These are phyloP conservation scores for Temnothorax nylanderi DNA, from an alignment of 1,140 invertebrate genomes.

Conservation along the genomic window DNA sequence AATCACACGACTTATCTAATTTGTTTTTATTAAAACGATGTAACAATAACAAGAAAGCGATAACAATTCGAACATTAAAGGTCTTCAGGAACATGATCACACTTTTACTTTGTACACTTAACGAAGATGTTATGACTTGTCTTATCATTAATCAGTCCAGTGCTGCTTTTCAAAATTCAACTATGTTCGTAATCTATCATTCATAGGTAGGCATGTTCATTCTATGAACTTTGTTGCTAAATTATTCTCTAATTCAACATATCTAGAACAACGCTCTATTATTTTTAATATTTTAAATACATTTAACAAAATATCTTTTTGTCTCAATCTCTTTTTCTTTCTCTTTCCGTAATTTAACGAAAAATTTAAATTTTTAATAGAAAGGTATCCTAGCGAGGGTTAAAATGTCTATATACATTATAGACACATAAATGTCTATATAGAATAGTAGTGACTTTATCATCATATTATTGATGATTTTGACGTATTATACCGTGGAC, in stretches of 20 bases:
- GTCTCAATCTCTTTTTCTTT: constrained; percentile 20
- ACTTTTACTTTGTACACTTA: constrained; percentile 69
- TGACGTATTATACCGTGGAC: constrained; percentile 79
- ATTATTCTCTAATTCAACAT: constrained; percentile 40
- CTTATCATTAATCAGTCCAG: constrained; percentile 71
- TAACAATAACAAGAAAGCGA: constrained; percentile 78
- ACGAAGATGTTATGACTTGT: constrained; percentile 61
- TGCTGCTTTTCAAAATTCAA: constrained; percentile 58
- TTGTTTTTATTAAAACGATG: constrained; percentile 78
- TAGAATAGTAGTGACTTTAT: constrained; percentile 45
- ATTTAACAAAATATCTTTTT: constrained; percentile 60
- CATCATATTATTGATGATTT: constrained; percentile 70
- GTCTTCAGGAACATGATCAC: constrained; percentile 73
- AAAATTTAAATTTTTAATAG: constrained; percentile 32
- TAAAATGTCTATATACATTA: constrained; percentile 47
- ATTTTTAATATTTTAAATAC: constrained; percentile 41
- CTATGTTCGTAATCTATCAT: background rate
- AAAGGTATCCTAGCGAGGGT: constrained; percentile 51
- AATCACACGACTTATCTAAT: constrained; percentile 59
- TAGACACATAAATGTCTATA: constrained; percentile 41
- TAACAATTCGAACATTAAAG: constrained; percentile 80
- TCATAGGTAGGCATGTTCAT: background rate
- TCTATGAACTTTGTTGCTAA: constrained; percentile 46
- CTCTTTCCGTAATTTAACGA: constrained; percentile 11
- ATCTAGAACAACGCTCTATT: background rate